Base-by-base conservation (phyloP, 2,113 vertebrate genomes). In the Scolopax mira region DNA sequence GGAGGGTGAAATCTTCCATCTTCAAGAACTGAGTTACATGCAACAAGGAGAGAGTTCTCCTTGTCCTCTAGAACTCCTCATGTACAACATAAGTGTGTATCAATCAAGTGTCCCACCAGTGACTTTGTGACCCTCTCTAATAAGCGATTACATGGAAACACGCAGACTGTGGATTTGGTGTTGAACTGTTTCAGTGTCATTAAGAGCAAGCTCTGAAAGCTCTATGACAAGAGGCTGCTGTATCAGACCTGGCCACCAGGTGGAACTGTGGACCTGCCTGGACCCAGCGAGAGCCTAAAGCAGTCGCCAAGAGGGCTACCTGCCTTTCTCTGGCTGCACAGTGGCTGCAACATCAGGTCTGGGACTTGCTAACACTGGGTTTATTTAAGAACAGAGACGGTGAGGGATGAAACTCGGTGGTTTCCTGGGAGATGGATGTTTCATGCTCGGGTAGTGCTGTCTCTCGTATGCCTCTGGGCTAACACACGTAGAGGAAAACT, bases 131-230 rank as follows among this genome's bases (percentile, higher is more conserved):
- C 54, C 31, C 3, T 13, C 23, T 28, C 30, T 33, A 39, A 39
- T 9, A 33, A 1, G 19, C 5, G n/a, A 16, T 37, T 6, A 24
- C 15, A 39, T 17, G 52, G 10, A 54, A 54, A 1, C 16, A 3
- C 1, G 6, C 12, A 2, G n/a, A 8, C 23, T 24, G 30, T 2
- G 31, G 30, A 2, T 13, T 11, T 1, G n/a, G 2, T 3, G 9
- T 3, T 2, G 13, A 39, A 4, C 10, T 10, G 9, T 1, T 8
- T 9, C 64, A 54, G 3, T 2, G 30, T 2, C 12, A 2, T 0
- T 0, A 12, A 57, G 49, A 31, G 24, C 25, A 6, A 28, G 49
- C 27, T 16, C 24, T 7, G 33, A 25, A 9, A 0, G 4, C 23
- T 1, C 14, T 8, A 44, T 6, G 71, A 3, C 13, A 10, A 44